phyloP scores from a whole-genome alignment of 2,797 vertebrate genomes.

The Falco berigora region DNA sequence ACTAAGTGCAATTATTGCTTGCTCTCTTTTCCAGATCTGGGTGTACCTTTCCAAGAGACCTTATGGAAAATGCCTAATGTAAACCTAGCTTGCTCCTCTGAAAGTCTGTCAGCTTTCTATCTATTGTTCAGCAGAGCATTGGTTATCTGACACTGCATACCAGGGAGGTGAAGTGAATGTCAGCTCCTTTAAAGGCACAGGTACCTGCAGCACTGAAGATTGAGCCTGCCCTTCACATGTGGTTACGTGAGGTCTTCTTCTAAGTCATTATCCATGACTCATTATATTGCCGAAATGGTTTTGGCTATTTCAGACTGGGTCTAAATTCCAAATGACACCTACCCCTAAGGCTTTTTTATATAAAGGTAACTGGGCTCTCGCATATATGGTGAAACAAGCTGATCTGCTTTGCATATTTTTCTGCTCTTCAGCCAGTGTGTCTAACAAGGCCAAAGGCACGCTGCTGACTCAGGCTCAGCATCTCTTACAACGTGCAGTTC shows the following conservation, averaged over 20 bases:
- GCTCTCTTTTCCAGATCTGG: not conserved
- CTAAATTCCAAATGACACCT: not conserved
- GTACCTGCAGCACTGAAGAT: not conserved
- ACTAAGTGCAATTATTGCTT: not conserved
- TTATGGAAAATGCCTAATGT: not conserved
- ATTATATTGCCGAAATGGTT: not conserved
- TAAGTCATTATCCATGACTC: not conserved
- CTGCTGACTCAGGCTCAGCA: not conserved
- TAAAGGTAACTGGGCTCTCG: not conserved
- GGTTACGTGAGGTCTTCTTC: not conserved
- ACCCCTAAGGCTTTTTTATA: not conserved
- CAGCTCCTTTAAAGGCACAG: conserved; percentile 9
- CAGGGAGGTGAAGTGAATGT: conserved; percentile 20
- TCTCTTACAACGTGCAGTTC: not conserved
- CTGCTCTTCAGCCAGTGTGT: not conserved
- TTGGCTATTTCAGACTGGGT: not conserved
- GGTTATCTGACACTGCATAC: not conserved
- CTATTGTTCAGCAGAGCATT: not conserved
- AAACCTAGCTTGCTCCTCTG: not conserved
- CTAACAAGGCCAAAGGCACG: not conserved
- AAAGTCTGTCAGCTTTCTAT: not conserved
- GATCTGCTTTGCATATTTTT: not conserved
- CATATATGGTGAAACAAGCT: not conserved
- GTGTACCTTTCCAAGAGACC: not conserved
- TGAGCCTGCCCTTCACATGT: not conserved